Evolutionary conservation across 2,888 invertebrate species (phyloP), one percentile per base, ranked within the genome.

Genomic region (Dinocampus coccinellae): DNA sequence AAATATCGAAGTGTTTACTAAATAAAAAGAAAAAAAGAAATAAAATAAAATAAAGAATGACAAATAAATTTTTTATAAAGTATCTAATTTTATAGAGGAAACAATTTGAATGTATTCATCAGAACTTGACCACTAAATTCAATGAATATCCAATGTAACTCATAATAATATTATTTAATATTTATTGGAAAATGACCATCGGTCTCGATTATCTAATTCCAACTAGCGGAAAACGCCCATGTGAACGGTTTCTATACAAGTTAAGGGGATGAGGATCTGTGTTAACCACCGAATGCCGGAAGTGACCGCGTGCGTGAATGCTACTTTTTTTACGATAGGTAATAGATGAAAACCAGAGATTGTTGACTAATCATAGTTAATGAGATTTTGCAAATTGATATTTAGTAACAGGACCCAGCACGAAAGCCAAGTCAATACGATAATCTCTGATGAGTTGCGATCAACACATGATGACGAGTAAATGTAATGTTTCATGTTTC

Each of bases 321-420:
- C 74, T 66, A 70, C 72, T 66, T 22, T 33, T 53, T 75, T 69
- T 58, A 73, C 70, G 74, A 72, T 72, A 73, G 68, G 63, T n/a
- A n/a, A n/a, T 24, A 73, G 75, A 75, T 77, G 65, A 55, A 69
- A 74, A 57, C 71, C 70, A 64, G 77, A 76, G 80, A 81, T 82
- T 80, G 78, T 78, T 70, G 79, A 75, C 78, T 82, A 83, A 83
- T 82, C 81, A 82, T 80, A 80, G 78, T 78, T 82, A 82, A 83
- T 79, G 78, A 81, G 78, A 80, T 80, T 80, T 78, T 72, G 76
- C 73, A 77, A 80, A 80, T 82, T 81, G 80, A 82, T 81, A 81
- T 80, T 82, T 79, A 79, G 75, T 73, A 70, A 67, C 69, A 58
- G 68, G 39, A 42, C 57, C 64, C 63, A 61, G 62, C 68, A 55